Evolutionary conservation across 2,888 invertebrate genomes (phyloP), one percentile per base, ranked within the genome.

Genomic region (Mythimna impura): DNA sequence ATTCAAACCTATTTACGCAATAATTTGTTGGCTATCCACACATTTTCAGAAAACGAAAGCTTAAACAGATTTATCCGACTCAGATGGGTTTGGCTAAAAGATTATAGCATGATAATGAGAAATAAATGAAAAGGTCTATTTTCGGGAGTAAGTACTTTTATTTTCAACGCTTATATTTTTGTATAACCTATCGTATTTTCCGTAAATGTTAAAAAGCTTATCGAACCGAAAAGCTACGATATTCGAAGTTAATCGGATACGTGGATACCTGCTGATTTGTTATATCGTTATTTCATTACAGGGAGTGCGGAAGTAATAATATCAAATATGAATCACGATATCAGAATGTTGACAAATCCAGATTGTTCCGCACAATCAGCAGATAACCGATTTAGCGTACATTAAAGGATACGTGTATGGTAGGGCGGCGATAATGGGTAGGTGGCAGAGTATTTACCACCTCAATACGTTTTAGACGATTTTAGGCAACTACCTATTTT

Each of bases 1-100:
- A 66, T 78, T 71, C 66, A 82, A 78, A 66, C 61, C 78, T 78
- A 81, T 82, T 77, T 79, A 71, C 55, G 63, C 64, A 77, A 70
- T 77, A 77, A 82, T 78, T 81, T 78, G 78, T 70, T 60, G 65
- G 70, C 64, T 62, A 58, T 69, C 60, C 77, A 81, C 82, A 78
- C 78, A 82, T 82, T 82, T 82, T 70, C 57, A 25, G 64, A 78
- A 78, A 78, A 82, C 70, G 61, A 81, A 65, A 57, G 30, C 70
- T 70, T 70, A 54, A 78, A 57, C 43, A 54, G 82, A 77, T 78
- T 78, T 82, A 77, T 77, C 70, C 76, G 54, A 68, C 63, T 81
- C 78, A 77, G 62, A 82, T 54, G 78, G 78, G 65, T 82, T 65
- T 77, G 69, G 57, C 43, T 77, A 76, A 77, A 76, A 77, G 62